A percentile compares a stretch with the other conserved stretches of the same genome.
Conservation (phyloP, 2,797 vertebrate genomes). For the Bradypus variegatus region DNA sequence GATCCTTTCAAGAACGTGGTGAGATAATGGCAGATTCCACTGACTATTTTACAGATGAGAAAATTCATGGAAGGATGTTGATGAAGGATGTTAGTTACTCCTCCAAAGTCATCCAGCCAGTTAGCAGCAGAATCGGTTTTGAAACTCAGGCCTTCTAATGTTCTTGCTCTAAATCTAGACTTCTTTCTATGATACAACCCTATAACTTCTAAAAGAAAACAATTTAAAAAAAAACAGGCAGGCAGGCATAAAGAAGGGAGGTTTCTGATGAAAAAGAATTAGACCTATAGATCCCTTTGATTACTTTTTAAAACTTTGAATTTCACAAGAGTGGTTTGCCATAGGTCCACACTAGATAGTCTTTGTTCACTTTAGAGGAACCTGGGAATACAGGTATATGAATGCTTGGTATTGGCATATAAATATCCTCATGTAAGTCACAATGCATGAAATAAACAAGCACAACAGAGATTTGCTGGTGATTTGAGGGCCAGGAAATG, state of each 20-base stretch:
- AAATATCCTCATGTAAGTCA: conserved; percentile 2
- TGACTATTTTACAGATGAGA: neutral
- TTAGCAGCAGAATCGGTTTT: neutral
- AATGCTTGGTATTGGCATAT: neutral
- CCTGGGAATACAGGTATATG: neutral
- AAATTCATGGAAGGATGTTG: neutral
- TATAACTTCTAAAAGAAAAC: neutral
- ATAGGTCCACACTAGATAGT: neutral
- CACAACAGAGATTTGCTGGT: neutral
- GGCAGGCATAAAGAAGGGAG: neutral
- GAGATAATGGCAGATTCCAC: neutral
- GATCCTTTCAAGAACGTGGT: neutral
- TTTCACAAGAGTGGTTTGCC: neutral
- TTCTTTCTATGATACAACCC: neutral
- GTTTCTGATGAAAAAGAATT: neutral
- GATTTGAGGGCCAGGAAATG: neutral
- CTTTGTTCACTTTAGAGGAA: neutral
- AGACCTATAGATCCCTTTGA: neutral
- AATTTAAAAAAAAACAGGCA: neutral
- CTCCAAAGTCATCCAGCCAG: neutral
- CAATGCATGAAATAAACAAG: neutral
- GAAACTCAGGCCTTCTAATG: neutral
- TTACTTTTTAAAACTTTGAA: neutral
- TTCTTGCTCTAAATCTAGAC: neutral
- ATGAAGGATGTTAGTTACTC: neutral